Base-by-base conservation (phyloP, 2,797 vertebrate species). In the Ctenopoma multispine region DNA sequence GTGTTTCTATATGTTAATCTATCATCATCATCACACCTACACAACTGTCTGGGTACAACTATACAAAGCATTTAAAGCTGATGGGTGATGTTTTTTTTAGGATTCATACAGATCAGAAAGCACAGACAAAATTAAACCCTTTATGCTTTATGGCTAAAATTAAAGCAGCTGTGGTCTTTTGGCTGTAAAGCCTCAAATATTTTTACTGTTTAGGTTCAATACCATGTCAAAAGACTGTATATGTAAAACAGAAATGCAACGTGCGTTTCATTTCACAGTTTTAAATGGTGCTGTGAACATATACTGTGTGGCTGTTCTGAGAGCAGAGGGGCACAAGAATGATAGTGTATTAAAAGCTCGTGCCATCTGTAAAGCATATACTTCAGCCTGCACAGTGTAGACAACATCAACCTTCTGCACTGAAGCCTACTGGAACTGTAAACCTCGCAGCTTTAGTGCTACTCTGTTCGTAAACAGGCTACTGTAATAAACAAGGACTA, bases 381-480 rank as follows among this genome's bases (percentile, higher is more conserved):
- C 56, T 72, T 65, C 36, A 58, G 49, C 50, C 48, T n/a, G n/a
- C n/a, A n/a, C 68, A 23, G 68, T 34, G 38, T 18, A 18, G 11
- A 31, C 36, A 44, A 63, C 68, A 17, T 68, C 50, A 23, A 27
- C 38, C 29, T 18, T 46, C 60, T 41, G 62, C 53, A 59, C 66
- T 1, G 61, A 69, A 64, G 61, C 29, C 58, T 17, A 54, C 44
- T 1, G 54, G 59, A 18, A 20, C 54, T 59, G 79, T 77, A 60
- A 77, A 82, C 44, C n/a, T 17, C 41, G 59, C 53, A 1, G 61
- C 69, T 31, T 64, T 66, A 62, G 63, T 14, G n/a, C 43, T 72
- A 80, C 77, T 79, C 77, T 79, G 79, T 82, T 72, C 40, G 69
- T n/a, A 56, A n/a, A 61, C 69, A 51, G 43, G 49, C 58, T 27